These are phyloP conservation scores for Morelia viridis DNA, from an alignment of 2,797 vertebrate species.

Conservation along the genomic window DNA sequence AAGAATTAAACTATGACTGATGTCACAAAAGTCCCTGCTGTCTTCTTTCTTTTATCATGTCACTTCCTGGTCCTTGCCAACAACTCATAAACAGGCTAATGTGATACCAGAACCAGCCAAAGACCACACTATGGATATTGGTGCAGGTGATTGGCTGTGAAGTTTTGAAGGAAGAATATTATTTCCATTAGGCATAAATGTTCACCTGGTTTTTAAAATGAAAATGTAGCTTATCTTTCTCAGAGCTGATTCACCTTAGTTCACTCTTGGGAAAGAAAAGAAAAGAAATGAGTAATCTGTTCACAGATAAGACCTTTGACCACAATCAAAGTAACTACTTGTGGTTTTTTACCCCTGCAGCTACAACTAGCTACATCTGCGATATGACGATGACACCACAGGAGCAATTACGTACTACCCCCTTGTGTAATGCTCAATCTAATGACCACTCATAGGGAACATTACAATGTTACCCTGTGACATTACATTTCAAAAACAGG, in stretches of 20 bases:
- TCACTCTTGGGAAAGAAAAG: conserved; percentile 27
- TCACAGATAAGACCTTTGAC: conserved; percentile 43
- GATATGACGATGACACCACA: conserved; percentile 24
- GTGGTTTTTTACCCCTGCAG: conserved; percentile 40
- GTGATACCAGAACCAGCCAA: not conserved
- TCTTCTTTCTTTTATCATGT: not conserved
- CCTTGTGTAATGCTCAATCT: conserved; percentile 12
- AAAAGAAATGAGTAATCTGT: conserved; percentile 39
- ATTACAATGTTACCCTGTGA: conserved; percentile 30
- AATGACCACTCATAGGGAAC: conserved; percentile 37
- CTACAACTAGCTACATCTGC: conserved; percentile 28
- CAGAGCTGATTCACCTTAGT: conserved; percentile 15
- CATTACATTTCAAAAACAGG: conserved; percentile 48
- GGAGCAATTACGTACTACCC: conserved; percentile 17
- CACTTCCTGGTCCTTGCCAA: not conserved
- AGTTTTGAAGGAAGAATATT: not conserved
- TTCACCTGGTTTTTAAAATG: not conserved
- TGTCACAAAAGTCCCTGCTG: not conserved
- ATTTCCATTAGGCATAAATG: conserved; percentile 21
- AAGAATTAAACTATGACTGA: not conserved
- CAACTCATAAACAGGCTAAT: not conserved
- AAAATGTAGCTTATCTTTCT: not conserved
- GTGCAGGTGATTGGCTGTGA: not conserved
- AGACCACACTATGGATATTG: not conserved
- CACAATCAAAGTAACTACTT: conserved; percentile 29